phyloP scores from a whole-genome alignment of 2,888 invertebrate genomes.

The Entomobrya multifasciata region DNA sequence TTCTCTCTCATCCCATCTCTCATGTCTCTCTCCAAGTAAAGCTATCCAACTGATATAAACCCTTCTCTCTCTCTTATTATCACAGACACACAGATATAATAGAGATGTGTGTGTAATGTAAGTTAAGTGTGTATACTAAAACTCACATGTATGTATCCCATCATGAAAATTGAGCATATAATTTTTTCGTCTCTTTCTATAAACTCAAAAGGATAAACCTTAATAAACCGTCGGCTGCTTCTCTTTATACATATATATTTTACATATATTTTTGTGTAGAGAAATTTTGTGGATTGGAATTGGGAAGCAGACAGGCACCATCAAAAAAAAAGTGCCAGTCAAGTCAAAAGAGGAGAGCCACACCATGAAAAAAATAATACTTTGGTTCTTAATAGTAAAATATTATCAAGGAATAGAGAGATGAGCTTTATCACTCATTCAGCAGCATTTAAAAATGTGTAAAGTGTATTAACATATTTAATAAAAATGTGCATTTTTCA shows the following conservation, averaged over 20 bases:
- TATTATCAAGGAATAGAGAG: background rate
- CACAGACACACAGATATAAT: background rate
- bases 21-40: background rate
- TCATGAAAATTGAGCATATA: background rate
- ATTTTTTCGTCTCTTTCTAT: background rate
- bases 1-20: background rate
- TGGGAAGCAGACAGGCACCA: constrained; percentile 70
- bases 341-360: constrained; percentile 46
- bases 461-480: constrained; percentile 7
- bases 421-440: too few species aligned
- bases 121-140: too few species aligned
- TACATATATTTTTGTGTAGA: too few species aligned
- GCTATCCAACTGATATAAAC: background rate
- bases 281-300: constrained; percentile 3
- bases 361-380: constrained; percentile 45
- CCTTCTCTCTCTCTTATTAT: background rate
- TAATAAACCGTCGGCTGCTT: constrained; percentile 1
- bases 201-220: constrained; percentile 17
- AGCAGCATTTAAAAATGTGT: background rate
- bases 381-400: constrained; percentile 10
- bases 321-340: constrained; percentile 20
- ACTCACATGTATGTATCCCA: too few species aligned
- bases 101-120: background rate
- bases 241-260: too few species aligned
- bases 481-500: background rate